These are phyloP conservation scores for Aphidius ervi DNA, from an alignment of 1,140 invertebrate genomes.

Conservation along the genomic window DNA sequence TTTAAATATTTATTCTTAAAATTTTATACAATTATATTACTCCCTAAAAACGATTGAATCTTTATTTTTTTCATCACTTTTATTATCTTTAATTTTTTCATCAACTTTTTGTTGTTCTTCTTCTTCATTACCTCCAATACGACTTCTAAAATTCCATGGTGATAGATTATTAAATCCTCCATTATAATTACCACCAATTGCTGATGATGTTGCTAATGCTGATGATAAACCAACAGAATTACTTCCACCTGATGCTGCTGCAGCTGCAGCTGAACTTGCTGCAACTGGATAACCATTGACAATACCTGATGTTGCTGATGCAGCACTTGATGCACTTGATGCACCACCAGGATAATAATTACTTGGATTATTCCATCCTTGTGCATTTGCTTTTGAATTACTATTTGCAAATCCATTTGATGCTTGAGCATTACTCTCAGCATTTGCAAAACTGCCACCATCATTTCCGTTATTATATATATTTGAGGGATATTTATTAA, in stretches of 20 bases:
- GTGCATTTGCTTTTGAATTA: conserved; percentile 3
- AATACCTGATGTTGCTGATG: conserved; percentile 21
- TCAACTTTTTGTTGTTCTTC: not conserved
- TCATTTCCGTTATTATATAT: too few relatives aligned
- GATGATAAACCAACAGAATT: not conserved
- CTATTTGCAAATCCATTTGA: conserved; percentile 4
- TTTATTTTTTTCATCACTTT: too few relatives aligned
- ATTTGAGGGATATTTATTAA: too few relatives aligned
- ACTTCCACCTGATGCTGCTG: conserved; percentile 6
- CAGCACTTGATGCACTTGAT: conserved; percentile 23
- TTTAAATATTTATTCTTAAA: too few relatives aligned
- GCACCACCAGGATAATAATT: not conserved
- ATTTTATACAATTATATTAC: too few relatives aligned
- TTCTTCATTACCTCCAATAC: conserved; percentile 7
- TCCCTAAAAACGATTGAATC: too few relatives aligned
- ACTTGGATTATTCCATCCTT: not conserved
- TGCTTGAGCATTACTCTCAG: conserved; percentile 3
- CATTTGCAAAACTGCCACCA: not conserved
- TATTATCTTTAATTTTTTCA: not conserved
- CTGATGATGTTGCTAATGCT: conserved; percentile 7
- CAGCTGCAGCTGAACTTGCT: conserved; percentile 17
- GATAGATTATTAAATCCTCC: not conserved
- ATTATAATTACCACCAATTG: conserved; percentile 7
- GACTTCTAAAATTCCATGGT: conserved; percentile 15
- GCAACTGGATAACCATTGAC: conserved; percentile 20